Conservation (phyloP, 2,888 invertebrate genomes). For the Macrostomum cliftonense region DNA sequence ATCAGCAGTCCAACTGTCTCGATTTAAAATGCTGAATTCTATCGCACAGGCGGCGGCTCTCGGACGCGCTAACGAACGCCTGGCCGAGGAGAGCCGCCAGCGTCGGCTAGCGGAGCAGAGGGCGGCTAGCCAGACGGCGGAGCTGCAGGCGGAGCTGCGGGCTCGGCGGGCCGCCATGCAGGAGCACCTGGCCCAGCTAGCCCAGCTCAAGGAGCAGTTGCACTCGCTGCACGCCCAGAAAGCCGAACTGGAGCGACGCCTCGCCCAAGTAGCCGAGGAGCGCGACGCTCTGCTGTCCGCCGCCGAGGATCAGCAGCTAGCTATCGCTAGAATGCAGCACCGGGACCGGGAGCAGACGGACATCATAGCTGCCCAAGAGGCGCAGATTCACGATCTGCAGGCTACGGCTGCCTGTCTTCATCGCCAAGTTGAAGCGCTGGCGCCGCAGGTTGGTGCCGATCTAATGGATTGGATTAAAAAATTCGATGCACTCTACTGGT, state of each 20-base stretch:
- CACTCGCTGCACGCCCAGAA: slow-evolving; percentile 62
- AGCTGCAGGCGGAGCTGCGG: slow-evolving; percentile 43
- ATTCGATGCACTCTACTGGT: too few relatives aligned
- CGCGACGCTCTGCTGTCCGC: slow-evolving; percentile 58
- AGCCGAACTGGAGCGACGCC: slow-evolving; percentile 60
- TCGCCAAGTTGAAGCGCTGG: slow-evolving; percentile 27
- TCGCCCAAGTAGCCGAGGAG: slow-evolving; percentile 56
- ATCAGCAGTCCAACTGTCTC: too few relatives aligned
- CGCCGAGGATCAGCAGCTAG: slow-evolving; percentile 71
- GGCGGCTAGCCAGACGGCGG: slow-evolving; percentile 56
- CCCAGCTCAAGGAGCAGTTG: slow-evolving; percentile 61
- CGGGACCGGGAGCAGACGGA: slow-evolving; percentile 52
- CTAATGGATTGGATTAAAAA: too few relatives aligned
- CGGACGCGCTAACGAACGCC: slow-evolving; percentile 3
- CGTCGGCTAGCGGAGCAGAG: slow-evolving; percentile 71
- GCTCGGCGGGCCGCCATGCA: slow-evolving; percentile 50
- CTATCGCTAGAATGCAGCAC: slow-evolving; percentile 61
- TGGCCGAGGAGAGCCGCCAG: slow-evolving; percentile 41
- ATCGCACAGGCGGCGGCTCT: slow-evolving; percentile 57
- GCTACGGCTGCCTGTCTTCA: slow-evolving; percentile 53
- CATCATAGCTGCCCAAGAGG: slow-evolving; percentile 30
- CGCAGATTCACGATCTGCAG: slow-evolving; percentile 52
- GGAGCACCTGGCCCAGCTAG: slow-evolving; percentile 71
- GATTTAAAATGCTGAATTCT: too few relatives aligned
- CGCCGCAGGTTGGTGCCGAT: too few relatives aligned